Percentiles rank a stretch among this genome's conserved stretches.
phyloP scores from a whole-genome alignment of 23 tunicate genomes.

The Styela plicata region DNA sequence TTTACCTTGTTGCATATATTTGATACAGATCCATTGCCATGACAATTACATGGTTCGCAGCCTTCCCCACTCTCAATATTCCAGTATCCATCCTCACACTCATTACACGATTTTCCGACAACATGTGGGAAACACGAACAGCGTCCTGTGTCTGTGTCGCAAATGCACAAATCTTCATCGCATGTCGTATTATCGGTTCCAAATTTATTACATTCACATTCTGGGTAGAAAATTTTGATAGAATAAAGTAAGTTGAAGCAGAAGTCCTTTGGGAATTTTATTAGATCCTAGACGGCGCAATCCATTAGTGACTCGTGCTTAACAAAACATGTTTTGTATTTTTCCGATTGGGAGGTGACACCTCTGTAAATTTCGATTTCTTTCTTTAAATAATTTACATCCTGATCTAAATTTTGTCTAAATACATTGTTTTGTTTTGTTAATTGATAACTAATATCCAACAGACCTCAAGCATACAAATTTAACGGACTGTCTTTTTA shows the following conservation, averaged over 20 bases:
- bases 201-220: neutral
- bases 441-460: too few relatives aligned
- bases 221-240: neutral
- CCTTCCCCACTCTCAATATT: neutral
- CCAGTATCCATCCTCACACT: constrained; percentile 10
- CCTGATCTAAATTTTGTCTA: too few relatives aligned
- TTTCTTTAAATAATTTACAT: too few relatives aligned
- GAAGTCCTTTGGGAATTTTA: neutral
- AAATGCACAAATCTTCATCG: neutral
- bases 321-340: too few relatives aligned
- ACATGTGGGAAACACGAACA: constrained; percentile 7
- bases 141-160: neutral
- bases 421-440: too few relatives aligned
- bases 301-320: too few relatives aligned
- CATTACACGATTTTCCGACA: neutral
- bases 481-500: too few relatives aligned
- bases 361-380: too few relatives aligned
- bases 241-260: too few relatives aligned
- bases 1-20: neutral
- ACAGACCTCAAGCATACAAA: too few relatives aligned
- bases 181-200: neutral
- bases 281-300: too few relatives aligned
- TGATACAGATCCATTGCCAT: neutral
- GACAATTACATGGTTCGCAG: constrained; percentile 7
- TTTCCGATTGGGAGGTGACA: too few relatives aligned